Conservation (phyloP, 2,113 vertebrate species). For the Heterocephalus glaber region DNA sequence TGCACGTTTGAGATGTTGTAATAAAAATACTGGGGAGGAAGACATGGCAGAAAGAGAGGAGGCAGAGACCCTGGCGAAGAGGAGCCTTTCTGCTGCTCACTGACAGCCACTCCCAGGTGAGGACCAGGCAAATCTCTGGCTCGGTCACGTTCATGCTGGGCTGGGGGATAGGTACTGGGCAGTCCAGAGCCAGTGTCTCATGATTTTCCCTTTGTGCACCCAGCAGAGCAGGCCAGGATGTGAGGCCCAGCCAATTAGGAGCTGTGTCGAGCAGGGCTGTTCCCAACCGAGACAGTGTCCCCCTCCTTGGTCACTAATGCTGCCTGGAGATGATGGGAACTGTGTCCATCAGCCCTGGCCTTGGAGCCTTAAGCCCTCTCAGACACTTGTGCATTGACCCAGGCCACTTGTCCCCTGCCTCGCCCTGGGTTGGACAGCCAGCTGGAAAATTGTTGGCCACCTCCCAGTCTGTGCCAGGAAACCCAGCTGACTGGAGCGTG, state of each 20-base stretch:
- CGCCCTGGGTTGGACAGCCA: not conserved
- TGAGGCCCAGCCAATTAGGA: not conserved
- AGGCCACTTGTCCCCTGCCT: not conserved
- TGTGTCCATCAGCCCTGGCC: not conserved
- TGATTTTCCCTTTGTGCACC: not conserved
- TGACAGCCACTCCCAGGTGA: not conserved
- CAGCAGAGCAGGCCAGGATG: not conserved
- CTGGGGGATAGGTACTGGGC: not conserved
- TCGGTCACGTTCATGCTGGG: fast-evolving
- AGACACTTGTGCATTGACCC: not conserved
- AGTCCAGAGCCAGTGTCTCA: not conserved
- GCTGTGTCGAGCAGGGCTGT: not conserved
- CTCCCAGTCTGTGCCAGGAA: not conserved
- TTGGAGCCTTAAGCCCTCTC: not conserved
- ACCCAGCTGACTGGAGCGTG: fast-evolving
- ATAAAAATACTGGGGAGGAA: not conserved
- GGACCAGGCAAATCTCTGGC: not conserved
- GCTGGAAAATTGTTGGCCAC: not conserved
- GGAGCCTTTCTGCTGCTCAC: not conserved
- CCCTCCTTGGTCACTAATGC: not conserved
- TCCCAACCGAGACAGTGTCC: fast-evolving
- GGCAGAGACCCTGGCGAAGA: fast-evolving
- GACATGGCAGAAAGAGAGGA: not conserved
- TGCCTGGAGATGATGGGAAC: too few species aligned
- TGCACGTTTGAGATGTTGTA: not conserved